A percentile compares a stretch with the other conserved stretches of the same genome.
Conservation (phyloP, 2,888 invertebrate genomes). For the Punctoribates punctum region DNA sequence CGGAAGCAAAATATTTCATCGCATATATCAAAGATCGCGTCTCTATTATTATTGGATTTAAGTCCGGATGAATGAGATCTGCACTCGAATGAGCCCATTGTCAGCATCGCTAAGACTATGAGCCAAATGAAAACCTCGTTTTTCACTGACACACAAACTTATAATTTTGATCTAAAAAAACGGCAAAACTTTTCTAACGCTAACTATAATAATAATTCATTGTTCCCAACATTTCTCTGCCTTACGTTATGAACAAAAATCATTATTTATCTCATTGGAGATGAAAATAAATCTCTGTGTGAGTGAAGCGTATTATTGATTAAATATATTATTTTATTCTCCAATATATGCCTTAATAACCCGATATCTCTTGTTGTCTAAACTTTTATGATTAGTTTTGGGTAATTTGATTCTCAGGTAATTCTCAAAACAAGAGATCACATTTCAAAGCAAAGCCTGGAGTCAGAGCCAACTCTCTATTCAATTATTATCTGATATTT, state of each 20-base stretch:
- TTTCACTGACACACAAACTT: slow-evolving; percentile 26
- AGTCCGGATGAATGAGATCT: not conserved
- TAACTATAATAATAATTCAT: slow-evolving; percentile 32
- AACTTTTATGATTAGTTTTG: slow-evolving; percentile 32
- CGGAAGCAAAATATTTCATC: not conserved
- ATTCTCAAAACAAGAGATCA: slow-evolving; percentile 27
- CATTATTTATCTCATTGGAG: slow-evolving; percentile 15
- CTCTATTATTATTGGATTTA: slow-evolving; percentile 35
- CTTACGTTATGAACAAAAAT: not conserved
- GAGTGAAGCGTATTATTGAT: slow-evolving; percentile 1
- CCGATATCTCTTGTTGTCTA: slow-evolving; percentile 29
- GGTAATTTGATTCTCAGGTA: slow-evolving; percentile 35
- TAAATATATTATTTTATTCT: slow-evolving; percentile 21
- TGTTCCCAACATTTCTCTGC: not conserved
- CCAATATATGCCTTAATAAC: slow-evolving; percentile 13
- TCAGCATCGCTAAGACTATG: not conserved
- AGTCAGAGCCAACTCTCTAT: not conserved
- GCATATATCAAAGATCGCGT: slow-evolving; percentile 18
- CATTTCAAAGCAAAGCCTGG: not conserved
- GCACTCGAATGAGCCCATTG: slow-evolving; percentile 17
- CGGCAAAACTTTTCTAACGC: not conserved
- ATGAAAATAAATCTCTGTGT: slow-evolving; percentile 29
- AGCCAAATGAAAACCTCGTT: slow-evolving; percentile 30
- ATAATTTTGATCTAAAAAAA: slow-evolving; percentile 32
- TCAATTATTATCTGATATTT: slow-evolving; percentile 8